Conservation (phyloP, 2,888 invertebrate species). For the Entomobrya multifasciata region DNA sequence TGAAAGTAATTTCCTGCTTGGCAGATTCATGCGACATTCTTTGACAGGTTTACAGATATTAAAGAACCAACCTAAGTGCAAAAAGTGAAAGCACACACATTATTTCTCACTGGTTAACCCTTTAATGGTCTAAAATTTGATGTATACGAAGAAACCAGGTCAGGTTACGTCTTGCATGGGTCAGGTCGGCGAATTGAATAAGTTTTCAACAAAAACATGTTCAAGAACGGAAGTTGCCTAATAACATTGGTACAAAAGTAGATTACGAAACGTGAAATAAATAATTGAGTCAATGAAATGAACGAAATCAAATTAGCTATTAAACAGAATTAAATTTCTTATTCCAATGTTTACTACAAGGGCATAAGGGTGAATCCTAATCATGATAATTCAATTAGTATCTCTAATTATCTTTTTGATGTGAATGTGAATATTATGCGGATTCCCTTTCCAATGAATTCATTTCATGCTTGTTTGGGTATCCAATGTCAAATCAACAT, state of each 20-base stretch:
- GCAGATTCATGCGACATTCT: conserved; percentile 46
- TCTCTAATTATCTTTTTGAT: neutral
- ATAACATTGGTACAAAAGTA: too few relatives aligned
- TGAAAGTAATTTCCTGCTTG: conserved; percentile 47
- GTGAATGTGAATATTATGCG: too few relatives aligned
- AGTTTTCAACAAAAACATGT: too few relatives aligned
- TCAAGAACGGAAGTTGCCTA: too few relatives aligned
- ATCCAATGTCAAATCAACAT: neutral
- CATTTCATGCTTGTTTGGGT: neutral
- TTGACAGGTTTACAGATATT: conserved; percentile 44
- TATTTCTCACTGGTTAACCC: too few relatives aligned
- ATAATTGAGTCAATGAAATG: too few relatives aligned
- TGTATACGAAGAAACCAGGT: neutral
- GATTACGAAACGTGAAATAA: too few relatives aligned
- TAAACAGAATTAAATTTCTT: neutral
- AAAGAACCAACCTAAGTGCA: neutral
- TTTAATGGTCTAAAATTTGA: neutral
- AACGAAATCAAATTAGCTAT: too few relatives aligned
- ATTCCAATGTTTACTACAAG: neutral
- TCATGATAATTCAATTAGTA: neutral
- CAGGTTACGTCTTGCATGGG: neutral
- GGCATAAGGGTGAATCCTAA: neutral
- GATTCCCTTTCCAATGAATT: neutral
- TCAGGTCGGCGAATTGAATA: neutral
- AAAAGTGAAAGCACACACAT: too few relatives aligned